Conservation (phyloP, 2,113 vertebrate genomes). For the Laticauda laticaudata region DNA sequence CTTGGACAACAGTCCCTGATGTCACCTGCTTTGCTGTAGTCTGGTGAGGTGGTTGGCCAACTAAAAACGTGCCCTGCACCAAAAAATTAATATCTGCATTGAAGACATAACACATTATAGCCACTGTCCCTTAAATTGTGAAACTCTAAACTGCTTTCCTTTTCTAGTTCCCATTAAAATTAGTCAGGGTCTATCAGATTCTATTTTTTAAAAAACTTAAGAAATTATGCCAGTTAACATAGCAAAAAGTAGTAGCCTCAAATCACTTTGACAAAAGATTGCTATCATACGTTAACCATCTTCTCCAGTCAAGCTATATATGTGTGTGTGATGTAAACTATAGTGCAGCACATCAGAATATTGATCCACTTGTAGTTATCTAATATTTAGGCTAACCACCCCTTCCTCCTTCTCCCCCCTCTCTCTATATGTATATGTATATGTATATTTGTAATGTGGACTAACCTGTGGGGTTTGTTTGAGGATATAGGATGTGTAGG, state of each 20-base stretch:
- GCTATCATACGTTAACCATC: neutral
- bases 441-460: neutral
- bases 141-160: neutral
- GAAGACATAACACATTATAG: neutral
- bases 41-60: constrained; percentile 87
- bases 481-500: constrained; percentile 96
- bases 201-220: neutral
- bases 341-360: neutral
- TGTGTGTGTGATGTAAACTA: neutral
- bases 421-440: neutral
- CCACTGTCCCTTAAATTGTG: neutral
- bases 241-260: neutral
- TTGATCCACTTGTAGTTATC: neutral
- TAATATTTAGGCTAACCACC: neutral
- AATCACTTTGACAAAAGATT: neutral
- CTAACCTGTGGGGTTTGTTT: constrained; percentile 92
- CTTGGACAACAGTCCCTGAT: constrained; percentile 76
- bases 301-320: neutral
- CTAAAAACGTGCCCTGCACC: constrained; percentile 92
- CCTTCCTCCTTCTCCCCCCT: neutral
- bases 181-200: neutral
- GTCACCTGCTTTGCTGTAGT: constrained; percentile 84
- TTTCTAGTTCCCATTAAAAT: neutral
- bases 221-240: neutral
- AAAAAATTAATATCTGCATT: constrained; percentile 12